A percentile compares a stretch with the other conserved stretches of the same genome.
Evolutionary conservation across 1,140 invertebrate species (phyloP).

Genomic region (Hetaerina americana): DNA sequence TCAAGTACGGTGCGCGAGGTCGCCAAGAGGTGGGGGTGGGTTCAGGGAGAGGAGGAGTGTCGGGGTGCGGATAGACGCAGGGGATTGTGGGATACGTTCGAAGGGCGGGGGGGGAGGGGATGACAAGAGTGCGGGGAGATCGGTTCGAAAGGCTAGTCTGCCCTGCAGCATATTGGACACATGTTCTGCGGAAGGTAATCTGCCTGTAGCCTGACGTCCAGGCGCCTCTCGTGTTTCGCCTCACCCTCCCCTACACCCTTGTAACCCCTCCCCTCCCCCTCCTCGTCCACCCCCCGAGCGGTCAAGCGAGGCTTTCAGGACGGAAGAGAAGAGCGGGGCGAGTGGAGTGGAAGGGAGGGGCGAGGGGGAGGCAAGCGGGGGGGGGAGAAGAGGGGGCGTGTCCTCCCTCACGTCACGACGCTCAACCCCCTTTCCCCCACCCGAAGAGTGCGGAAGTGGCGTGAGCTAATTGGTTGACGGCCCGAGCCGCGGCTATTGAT

Average conservation of each 20-base stretch:
- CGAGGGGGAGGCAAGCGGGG: no score
- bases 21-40: no score
- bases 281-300: background rate
- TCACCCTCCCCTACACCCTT: no score
- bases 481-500: background rate
- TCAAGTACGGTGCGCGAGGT: no score
- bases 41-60: no score
- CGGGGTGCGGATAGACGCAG: no score
- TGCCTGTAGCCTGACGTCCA: background rate
- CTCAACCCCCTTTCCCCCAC: background rate
- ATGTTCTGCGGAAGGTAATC: background rate
- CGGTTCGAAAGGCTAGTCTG: background rate
- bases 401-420: background rate
- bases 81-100: no score
- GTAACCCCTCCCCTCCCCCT: no score
- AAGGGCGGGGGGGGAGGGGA: background rate
- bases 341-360: no score
- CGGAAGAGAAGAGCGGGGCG: no score
- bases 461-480: background rate
- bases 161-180: background rate
- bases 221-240: no score
- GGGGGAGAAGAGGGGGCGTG: background rate
- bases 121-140: background rate
- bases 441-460: background rate
- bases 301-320: background rate